Evolutionary conservation across 2,113 vertebrate genomes (phyloP).

Genomic region (Aldabrachelys gigantea): DNA sequence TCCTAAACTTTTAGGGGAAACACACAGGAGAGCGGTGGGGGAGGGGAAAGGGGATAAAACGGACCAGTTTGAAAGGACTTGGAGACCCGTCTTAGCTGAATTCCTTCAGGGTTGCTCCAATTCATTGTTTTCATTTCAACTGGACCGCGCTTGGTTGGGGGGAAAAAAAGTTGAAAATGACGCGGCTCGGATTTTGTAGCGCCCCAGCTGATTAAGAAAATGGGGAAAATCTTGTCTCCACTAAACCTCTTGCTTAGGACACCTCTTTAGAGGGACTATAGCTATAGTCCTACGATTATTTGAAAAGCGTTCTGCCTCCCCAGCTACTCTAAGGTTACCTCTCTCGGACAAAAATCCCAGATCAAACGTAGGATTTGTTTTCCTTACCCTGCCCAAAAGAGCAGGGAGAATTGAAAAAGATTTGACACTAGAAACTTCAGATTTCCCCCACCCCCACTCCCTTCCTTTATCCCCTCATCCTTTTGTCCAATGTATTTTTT

Average conservation of each 20-base stretch:
- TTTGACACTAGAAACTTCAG: not conserved
- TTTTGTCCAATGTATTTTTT: not conserved
- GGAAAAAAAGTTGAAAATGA: constrained; percentile 58
- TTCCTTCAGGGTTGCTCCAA: constrained; percentile 27
- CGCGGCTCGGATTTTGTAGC: constrained; percentile 43
- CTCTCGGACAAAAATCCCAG: not conserved
- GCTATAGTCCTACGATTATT: not conserved
- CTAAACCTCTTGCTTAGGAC: not conserved
- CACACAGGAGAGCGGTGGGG: not conserved
- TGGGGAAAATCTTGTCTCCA: not conserved
- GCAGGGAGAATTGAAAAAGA: not conserved
- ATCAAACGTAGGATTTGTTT: constrained; percentile 13
- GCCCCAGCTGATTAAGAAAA: not conserved
- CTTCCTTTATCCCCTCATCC: not conserved
- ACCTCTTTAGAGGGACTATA: too few species aligned
- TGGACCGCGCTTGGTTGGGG: not conserved
- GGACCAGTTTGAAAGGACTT: not conserved
- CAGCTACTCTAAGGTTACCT: constrained; percentile 7
- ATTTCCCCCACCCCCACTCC: not conserved
- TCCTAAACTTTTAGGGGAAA: not conserved
- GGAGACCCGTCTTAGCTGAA: not conserved
- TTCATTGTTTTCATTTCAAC: constrained; percentile 46
- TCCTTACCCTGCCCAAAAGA: not conserved
- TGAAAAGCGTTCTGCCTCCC: not conserved
- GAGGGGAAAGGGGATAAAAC: not conserved